Percentiles rank a stretch among this genome's conserved stretches.
These are phyloP conservation scores for Acanthurus lineatus DNA, from an alignment of 2,797 vertebrate genomes.

Conservation along the genomic window DNA sequence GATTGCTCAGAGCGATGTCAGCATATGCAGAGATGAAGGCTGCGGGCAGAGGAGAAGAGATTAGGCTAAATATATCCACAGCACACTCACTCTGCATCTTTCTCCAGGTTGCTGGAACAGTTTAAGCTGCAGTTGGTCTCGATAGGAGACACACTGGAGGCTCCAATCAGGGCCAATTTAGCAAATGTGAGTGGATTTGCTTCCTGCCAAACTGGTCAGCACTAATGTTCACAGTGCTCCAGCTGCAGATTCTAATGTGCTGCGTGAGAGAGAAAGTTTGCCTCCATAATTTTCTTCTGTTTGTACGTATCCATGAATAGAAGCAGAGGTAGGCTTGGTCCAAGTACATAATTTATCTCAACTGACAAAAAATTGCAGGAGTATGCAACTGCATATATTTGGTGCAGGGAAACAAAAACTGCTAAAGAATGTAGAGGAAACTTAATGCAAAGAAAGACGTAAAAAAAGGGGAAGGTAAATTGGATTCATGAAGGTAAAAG, in stretches of 20 bases:
- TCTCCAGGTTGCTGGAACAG: constrained; percentile 13
- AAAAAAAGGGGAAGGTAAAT: not conserved
- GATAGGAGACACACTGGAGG: constrained; percentile 5
- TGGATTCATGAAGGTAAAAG: not conserved
- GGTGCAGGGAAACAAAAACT: not conserved
- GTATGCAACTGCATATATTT: constrained; percentile 17
- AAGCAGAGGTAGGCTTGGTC: not conserved
- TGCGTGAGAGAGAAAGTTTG: not conserved
- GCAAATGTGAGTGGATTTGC: constrained; percentile 30
- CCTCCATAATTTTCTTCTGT: constrained; percentile 1
- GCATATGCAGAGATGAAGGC: constrained; percentile 83
- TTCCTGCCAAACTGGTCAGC: constrained; percentile 37
- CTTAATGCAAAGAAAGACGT: not conserved
- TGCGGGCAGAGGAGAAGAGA: constrained; percentile 43
- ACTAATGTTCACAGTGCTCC: constrained; percentile 1
- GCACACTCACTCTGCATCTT: not conserved
- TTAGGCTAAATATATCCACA: constrained; percentile 29
- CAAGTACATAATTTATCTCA: not conserved
- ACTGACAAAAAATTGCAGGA: not conserved
- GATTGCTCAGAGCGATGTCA: constrained; percentile 83
- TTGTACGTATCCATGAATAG: not conserved
- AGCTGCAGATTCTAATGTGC: constrained; percentile 17
- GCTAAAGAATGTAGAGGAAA: not conserved
- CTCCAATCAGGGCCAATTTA: constrained; percentile 28
- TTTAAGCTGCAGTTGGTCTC: not conserved